Percentiles rank a stretch among this genome's conserved stretches.
Conservation (phyloP, 2,113 vertebrate species). For the Nothocercus julius region DNA sequence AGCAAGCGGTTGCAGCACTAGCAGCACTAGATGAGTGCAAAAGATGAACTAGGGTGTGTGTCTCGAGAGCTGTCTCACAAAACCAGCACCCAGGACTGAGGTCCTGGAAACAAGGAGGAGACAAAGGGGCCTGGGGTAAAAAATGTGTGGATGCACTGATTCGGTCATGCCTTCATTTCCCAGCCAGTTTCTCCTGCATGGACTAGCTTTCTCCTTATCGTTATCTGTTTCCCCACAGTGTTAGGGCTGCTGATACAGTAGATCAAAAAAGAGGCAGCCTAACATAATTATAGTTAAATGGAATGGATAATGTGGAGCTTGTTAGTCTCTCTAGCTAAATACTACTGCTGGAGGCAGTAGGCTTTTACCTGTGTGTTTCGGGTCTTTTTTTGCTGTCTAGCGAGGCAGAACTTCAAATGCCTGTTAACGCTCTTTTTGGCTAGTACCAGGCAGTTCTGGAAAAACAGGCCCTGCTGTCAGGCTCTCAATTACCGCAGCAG, state of each 20-base stretch:
- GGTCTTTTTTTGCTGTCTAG: background rate
- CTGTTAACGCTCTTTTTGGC: background rate
- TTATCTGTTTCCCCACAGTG: background rate
- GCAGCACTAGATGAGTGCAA: background rate
- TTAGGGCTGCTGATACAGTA: background rate
- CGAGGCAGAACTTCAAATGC: background rate
- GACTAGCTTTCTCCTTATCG: background rate
- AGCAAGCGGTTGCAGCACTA: background rate
- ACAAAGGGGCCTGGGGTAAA: background rate
- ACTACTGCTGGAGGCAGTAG: background rate
- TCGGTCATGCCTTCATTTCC: background rate
- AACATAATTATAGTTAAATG: background rate
- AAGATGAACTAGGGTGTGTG: background rate
- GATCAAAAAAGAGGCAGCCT: background rate
- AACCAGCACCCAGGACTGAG: fast-evolving
- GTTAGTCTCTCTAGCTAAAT: background rate
- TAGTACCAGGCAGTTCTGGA: background rate
- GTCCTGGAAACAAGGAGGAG: background rate
- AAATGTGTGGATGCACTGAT: background rate
- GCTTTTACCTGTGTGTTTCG: background rate
- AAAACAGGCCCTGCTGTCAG: background rate
- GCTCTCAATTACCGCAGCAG: background rate
- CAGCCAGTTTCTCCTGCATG: background rate
- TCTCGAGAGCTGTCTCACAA: fast-evolving
- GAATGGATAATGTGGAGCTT: background rate